Evolutionary conservation across 2,113 vertebrate species (phyloP), one percentile per base, ranked within the genome.

Genomic region (Sinosuthora webbiana): DNA sequence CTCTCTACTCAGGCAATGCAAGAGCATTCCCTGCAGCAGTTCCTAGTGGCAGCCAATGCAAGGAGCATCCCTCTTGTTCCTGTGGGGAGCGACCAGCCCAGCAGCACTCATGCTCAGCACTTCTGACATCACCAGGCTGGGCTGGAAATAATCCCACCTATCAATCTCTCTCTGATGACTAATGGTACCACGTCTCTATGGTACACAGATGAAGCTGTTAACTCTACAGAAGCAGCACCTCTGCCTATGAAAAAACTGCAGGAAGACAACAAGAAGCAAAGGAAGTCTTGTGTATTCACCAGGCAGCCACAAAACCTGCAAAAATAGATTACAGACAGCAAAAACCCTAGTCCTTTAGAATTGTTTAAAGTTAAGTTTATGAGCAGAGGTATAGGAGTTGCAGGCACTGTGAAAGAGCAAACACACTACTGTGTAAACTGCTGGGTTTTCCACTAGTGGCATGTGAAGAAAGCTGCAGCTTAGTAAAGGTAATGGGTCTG

Each of bases 331-430:
- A 30, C 27, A 91, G 56, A 75, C 88, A 79, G 60, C 10, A 81
- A 91, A 79, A 80, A 13, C 1, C 1, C 3, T 64, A 27, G 33
- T 25, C 44, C 25, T 83, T 88, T 27, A 89, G 27, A 68, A 69
- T 4, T 80, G 57, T 83, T 91, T 90, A 78, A 78, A 76, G 19
- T n/a, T 24, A 93, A 68, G 23, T 82, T 91, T 69, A 89, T 59
- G 47, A 87, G 42, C 56, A 84, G 52, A 69, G n/a, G 71, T 39
- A 59, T 57, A 93, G 11, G 33, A 91, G 17, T n/a, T 81, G 79
- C 31, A 92, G 56, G 67, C 20, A 24, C 16, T 41, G 30, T 42
- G 64, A 65, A 87, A 91, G 76, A 62, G 7, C 45, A 93, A 74
- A 65, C 2, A 5, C 27, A 25, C 8, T 31, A 10, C 2, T 42